Evolutionary conservation across 1,140 invertebrate genomes (phyloP).

Genomic region (Cyclina sinensis): DNA sequence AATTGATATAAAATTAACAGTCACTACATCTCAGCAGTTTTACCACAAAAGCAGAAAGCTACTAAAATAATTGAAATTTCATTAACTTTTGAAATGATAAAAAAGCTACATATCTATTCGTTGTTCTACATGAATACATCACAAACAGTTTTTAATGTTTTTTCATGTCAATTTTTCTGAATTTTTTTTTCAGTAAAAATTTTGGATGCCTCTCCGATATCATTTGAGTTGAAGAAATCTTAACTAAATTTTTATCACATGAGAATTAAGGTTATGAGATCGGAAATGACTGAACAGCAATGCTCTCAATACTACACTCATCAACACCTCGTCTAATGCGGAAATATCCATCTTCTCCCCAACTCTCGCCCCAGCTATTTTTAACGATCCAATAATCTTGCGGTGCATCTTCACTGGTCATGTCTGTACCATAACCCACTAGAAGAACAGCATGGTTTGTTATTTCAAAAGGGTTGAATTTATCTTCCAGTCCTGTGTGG

Average conservation of each 20-base stretch:
- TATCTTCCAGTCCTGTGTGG: slow-evolving; percentile 78
- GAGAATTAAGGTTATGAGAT: slow-evolving; percentile 63
- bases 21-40: too few relatives aligned
- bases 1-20: too few relatives aligned
- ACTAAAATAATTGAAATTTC: too few relatives aligned
- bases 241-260: background rate
- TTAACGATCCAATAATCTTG: slow-evolving; percentile 86
- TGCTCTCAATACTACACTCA: slow-evolving; percentile 87
- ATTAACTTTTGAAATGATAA: too few relatives aligned
- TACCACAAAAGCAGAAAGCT: too few relatives aligned
- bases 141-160: too few relatives aligned
- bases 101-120: too few relatives aligned
- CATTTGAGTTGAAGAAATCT: too few relatives aligned
- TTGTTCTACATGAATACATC: too few relatives aligned
- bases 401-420: slow-evolving; percentile 60
- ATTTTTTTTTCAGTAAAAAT: too few relatives aligned
- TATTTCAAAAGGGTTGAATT: slow-evolving; percentile 84
- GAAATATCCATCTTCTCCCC: slow-evolving; percentile 89
- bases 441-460: slow-evolving; percentile 86
- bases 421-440: slow-evolving; percentile 85
- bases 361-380: slow-evolving; percentile 88
- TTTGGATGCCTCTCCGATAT: too few relatives aligned
- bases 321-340: slow-evolving; percentile 88
- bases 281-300: slow-evolving; percentile 82
- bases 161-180: too few relatives aligned